Base-by-base conservation (phyloP, 2,113 vertebrate species). In the Nematolebias whitei region DNA sequence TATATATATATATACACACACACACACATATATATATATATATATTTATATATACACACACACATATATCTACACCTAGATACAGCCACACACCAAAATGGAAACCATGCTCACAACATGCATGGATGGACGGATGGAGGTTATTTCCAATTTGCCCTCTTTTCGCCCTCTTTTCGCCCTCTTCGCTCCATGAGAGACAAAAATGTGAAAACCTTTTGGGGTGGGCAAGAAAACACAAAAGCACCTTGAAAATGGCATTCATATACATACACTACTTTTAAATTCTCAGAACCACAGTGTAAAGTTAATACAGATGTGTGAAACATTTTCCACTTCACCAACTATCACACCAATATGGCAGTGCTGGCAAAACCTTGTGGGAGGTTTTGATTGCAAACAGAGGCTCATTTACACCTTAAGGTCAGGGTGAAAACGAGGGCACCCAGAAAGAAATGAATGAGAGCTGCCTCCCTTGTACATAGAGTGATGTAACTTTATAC, bases 391-490 rank as follows among this genome's bases (percentile, higher is more conserved):
- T 61, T 58, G 74, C 39, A 74, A 43, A 74, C 69, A 12, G 56
- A 67, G 55, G 75, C 58, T 79, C 59, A 69, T 84, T 83, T 86
- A 74, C 48, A 76, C 65, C 81, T 80, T 76, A 74, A 72, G 71
- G 74, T 54, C 62, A 45, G 67, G 64, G 48, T 75, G 67, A 85
- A 61, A 45, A 62, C 2, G 68, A 74, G 87, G 85, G 60, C 79
- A 84, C 72, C 53, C 76, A 72, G 74, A 63, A 71, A 69, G 49
- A 60, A 84, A 69, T 40, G 63, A 78, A 56, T 58, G 60, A 85
- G 57, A 78, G 68, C 68, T 57, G 81, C 59, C 63, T 68, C 61
- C 57, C 60, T 80, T 75, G 72, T 76, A 77, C 62, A 56, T 44
- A 57, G 45, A 76, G 54, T 59, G 78, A 52, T 68, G 68, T 67